phyloP scores from a whole-genome alignment of 2,113 vertebrate genomes.

The Agelaius tricolor region DNA sequence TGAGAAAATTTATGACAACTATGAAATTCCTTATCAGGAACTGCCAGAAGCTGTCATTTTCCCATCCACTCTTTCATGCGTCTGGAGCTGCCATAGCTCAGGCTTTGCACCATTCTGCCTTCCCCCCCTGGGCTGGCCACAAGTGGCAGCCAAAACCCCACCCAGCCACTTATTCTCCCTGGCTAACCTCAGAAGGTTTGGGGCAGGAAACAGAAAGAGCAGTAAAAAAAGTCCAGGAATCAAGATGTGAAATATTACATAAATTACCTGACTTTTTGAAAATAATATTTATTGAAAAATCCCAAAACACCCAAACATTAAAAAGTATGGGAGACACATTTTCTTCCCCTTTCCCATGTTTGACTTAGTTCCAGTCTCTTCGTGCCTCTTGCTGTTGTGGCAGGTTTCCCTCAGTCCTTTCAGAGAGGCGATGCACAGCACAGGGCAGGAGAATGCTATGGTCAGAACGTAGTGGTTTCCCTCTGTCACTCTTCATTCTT shows the following conservation, averaged over 20 bases:
- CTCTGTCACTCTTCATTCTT: neutral
- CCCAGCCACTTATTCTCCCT: neutral
- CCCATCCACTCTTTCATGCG: neutral
- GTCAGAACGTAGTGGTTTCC: accelerated
- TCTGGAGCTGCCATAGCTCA: neutral
- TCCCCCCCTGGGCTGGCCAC: neutral
- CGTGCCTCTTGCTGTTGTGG: neutral
- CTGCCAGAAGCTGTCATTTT: neutral
- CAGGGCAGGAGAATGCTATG: neutral
- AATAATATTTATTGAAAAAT: neutral
- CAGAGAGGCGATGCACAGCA: accelerated
- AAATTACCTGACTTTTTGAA: neutral
- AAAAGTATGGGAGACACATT: neutral
- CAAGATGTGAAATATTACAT: neutral
- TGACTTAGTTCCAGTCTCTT: neutral
- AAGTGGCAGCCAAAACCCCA: neutral
- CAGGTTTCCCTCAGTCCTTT: neutral
- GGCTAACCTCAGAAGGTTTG: neutral
- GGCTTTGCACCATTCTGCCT: neutral
- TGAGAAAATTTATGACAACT: neutral
- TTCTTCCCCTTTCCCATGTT: neutral
- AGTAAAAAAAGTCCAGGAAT: neutral
- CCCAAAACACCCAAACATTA: neutral
- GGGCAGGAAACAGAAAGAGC: neutral
- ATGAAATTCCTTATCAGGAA: neutral